A percentile compares a stretch with the other conserved stretches of the same genome.
Evolutionary conservation across 2,797 vertebrate species (phyloP).

Genomic region (Enteromius paludinosus): DNA sequence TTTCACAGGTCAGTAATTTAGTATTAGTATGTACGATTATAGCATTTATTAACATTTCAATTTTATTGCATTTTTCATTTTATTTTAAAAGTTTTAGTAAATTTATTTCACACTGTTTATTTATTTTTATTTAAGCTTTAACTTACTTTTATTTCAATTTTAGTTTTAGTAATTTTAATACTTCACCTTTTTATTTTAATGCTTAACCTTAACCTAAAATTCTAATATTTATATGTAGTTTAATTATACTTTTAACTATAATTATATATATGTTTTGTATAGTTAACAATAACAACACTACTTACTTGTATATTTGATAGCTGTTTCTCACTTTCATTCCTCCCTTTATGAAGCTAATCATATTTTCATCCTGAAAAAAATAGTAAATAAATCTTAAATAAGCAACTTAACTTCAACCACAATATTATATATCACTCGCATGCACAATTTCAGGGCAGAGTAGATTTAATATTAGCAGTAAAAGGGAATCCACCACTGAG

Average conservation of each 20-base stretch:
- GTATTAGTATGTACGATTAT: too few species aligned
- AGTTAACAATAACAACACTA: not conserved
- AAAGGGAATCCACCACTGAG: not conserved
- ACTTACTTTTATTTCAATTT: not conserved
- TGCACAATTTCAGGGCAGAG: not conserved
- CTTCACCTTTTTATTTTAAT: not conserved
- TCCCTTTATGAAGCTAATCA: constrained; percentile 99
- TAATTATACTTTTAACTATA: not conserved
- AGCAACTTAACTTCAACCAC: not conserved
- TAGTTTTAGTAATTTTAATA: not conserved
- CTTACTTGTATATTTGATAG: constrained; percentile 97
- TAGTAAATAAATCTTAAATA: not conserved
- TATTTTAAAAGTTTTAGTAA: not conserved
- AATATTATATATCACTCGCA: not conserved
- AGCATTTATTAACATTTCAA: not conserved
- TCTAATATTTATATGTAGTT: not conserved
- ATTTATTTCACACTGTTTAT: not conserved
- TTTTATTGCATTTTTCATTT: not conserved
- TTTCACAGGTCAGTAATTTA: not conserved
- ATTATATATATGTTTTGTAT: not conserved
- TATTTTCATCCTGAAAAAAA: constrained; percentile 91
- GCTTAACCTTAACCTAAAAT: too few species aligned
- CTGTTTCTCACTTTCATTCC: constrained; percentile 98
- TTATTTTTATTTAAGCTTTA: not conserved
- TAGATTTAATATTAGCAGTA: not conserved